phyloP scores from a whole-genome alignment of 2,113 vertebrate genomes.

The Perca flavescens region DNA sequence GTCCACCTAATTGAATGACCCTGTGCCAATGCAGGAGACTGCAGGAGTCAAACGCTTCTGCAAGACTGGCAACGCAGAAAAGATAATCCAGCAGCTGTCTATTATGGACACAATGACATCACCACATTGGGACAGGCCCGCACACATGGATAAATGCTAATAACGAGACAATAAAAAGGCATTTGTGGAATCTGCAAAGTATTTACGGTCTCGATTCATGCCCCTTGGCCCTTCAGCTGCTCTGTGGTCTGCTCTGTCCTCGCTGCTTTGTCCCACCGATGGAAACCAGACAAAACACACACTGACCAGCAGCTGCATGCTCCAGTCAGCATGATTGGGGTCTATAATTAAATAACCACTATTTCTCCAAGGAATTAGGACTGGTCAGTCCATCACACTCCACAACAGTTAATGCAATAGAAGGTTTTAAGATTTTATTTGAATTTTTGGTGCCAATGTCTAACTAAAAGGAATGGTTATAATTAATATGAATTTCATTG shows the following conservation, averaged over 20 bases:
- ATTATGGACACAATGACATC: constrained; percentile 64
- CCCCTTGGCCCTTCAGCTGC: constrained; percentile 56
- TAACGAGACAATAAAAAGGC: constrained; percentile 71
- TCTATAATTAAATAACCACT: constrained; percentile 44
- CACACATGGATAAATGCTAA: constrained; percentile 73
- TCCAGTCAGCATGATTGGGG: constrained; percentile 9
- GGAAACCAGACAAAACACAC: constrained; percentile 72
- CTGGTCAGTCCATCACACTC: not conserved
- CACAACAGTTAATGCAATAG: not conserved
- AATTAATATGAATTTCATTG: too few relatives aligned
- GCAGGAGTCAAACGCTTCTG: constrained; percentile 62
- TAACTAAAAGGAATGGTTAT: not conserved
- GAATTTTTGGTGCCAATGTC: not conserved
- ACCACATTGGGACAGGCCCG: constrained; percentile 47
- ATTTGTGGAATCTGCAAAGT: constrained; percentile 79
- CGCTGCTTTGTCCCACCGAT: constrained; percentile 72
- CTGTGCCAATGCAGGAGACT: constrained; percentile 35
- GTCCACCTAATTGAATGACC: constrained; percentile 64
- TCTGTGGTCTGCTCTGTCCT: constrained; percentile 50
- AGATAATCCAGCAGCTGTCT: constrained; percentile 62
- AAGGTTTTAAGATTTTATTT: not conserved
- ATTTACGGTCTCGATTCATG: constrained; percentile 72
- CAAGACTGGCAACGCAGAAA: constrained; percentile 47
- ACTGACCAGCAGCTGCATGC: constrained; percentile 72
- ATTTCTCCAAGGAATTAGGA: not conserved